Conservation (phyloP, 2,113 vertebrate genomes). For the Aix galericulata region DNA sequence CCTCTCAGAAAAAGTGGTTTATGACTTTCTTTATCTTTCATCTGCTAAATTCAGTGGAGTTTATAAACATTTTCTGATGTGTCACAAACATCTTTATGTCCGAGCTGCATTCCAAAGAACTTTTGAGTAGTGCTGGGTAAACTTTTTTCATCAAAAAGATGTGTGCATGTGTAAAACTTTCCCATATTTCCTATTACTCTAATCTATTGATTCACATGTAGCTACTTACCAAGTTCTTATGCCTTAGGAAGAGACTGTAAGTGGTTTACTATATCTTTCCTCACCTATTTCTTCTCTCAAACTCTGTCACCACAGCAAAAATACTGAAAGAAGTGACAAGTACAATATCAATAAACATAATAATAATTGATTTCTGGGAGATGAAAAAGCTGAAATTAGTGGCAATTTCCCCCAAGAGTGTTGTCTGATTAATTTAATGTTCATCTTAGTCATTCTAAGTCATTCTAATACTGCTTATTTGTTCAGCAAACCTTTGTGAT, state of each 20-base stretch:
- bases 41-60: not conserved
- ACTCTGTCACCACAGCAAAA: constrained; percentile 68
- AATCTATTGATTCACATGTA: not conserved
- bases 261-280: constrained; percentile 36
- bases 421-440: constrained; percentile 81
- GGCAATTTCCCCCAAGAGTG: constrained; percentile 75
- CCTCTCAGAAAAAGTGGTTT: not conserved
- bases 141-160: not conserved
- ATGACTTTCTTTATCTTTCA: not conserved
- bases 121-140: not conserved
- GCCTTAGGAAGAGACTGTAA: constrained; percentile 35
- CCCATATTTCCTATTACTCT: not conserved
- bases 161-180: not conserved
- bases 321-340: constrained; percentile 76
- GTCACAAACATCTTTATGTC: not conserved
- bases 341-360: constrained; percentile 83
- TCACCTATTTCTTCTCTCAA: constrained; percentile 51
- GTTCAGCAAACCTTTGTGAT: constrained; percentile 63
- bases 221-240: not conserved
- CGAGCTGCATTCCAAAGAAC: not conserved
- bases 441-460: constrained; percentile 75
- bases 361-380: constrained; percentile 83
- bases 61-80: not conserved
- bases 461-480: constrained; percentile 59
- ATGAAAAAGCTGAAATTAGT: constrained; percentile 84